Evolutionary conservation across 2,797 vertebrate species (phyloP).

Genomic region (Helicolenus hilgendorfi): DNA sequence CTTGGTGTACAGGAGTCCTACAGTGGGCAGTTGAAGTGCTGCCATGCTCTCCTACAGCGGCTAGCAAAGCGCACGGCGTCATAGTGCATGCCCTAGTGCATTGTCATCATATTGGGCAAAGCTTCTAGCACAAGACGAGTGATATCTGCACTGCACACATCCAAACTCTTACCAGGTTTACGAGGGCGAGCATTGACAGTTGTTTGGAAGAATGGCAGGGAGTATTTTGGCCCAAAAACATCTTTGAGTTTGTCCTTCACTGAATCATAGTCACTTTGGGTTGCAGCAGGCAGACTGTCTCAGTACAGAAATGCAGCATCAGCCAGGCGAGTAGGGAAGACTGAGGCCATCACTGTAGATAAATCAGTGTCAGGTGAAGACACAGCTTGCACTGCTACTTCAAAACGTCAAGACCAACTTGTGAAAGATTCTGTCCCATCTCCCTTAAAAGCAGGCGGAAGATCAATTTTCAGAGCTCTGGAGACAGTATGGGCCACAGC

Average conservation of each 20-base stretch:
- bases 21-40: background rate
- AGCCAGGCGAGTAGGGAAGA: background rate
- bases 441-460: background rate
- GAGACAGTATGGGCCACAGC: background rate
- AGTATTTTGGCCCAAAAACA: slow-evolving; percentile 31
- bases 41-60: slow-evolving; percentile 29
- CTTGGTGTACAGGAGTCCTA: background rate
- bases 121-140: slow-evolving; percentile 8
- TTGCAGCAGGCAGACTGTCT: background rate
- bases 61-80: background rate
- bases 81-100: background rate
- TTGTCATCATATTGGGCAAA: background rate
- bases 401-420: background rate
- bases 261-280: background rate
- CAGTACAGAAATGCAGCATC: slow-evolving; percentile 14
- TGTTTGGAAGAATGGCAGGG: slow-evolving; percentile 1
- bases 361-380: background rate
- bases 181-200: slow-evolving; percentile 20
- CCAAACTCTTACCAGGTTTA: slow-evolving; percentile 3
- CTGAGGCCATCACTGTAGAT: background rate
- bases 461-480: background rate
- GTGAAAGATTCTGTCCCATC: slow-evolving; percentile 16
- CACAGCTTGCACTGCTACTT: background rate
- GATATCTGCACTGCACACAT: slow-evolving; percentile 39
- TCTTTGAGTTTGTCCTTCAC: slow-evolving; percentile 3